phyloP scores from a whole-genome alignment of 2,113 vertebrate genomes.

The Syngnathus scovelli region DNA sequence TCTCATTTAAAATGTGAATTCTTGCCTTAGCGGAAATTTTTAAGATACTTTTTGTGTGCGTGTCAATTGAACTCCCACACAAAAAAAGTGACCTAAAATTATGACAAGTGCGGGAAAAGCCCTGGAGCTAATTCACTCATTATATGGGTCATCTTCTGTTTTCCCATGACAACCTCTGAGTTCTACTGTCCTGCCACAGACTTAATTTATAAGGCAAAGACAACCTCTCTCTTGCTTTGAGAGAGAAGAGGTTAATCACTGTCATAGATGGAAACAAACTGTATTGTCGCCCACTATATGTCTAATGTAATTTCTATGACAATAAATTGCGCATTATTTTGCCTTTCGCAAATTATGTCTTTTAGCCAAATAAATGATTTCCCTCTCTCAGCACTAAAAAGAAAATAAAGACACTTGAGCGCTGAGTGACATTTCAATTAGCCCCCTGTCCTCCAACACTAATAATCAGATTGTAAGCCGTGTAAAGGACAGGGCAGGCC shows the following conservation, averaged over 20 bases:
- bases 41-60: no score
- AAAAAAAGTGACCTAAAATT: not conserved
- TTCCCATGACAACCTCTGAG: slow-evolving; percentile 10
- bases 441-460: slow-evolving; percentile 53
- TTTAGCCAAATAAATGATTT: not conserved
- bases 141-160: slow-evolving; percentile 10
- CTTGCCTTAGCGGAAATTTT: not conserved
- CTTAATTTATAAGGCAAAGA: slow-evolving; percentile 2
- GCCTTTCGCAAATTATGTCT: not conserved
- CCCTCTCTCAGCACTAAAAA: not conserved
- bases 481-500: slow-evolving; percentile 61
- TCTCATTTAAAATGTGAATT: not conserved
- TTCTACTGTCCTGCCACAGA: not conserved
- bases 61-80: no score
- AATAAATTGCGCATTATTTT: not conserved
- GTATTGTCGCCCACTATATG: not conserved
- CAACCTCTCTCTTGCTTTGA: not conserved
- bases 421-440: slow-evolving; percentile 76
- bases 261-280: slow-evolving; percentile 1
- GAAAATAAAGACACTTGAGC: slow-evolving; percentile 42
- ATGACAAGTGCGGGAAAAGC: not conserved
- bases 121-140: slow-evolving; percentile 1
- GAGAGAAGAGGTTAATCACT: slow-evolving; percentile 1
- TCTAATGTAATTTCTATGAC: not conserved
- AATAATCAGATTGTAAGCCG: slow-evolving; percentile 68